Evolutionary conservation across 2,797 vertebrate species (phyloP).

Genomic region (Smutsia gigantea): DNA sequence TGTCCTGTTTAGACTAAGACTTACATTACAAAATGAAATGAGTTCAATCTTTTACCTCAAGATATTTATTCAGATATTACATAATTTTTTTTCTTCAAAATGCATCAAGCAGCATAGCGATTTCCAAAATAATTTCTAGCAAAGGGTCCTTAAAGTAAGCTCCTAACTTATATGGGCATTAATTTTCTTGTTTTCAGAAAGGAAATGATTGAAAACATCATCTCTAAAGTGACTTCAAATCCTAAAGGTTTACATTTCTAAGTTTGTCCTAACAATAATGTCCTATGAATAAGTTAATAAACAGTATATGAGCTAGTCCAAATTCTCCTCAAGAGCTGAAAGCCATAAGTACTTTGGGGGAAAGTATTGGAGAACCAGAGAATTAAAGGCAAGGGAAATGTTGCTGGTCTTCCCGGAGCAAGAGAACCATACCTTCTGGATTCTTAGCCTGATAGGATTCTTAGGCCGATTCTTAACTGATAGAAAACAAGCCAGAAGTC

Average conservation of each 20-base stretch:
- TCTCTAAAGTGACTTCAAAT: constrained; percentile 26
- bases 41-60: not conserved
- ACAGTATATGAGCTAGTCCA: not conserved
- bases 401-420: not conserved
- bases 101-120: not conserved
- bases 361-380: not conserved
- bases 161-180: not conserved
- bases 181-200: constrained; percentile 11
- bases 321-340: constrained; percentile 40
- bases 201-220: constrained; percentile 33
- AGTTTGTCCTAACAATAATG: not conserved
- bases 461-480: not conserved
- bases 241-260: not conserved
- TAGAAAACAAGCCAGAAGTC: not conserved
- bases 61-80: not conserved
- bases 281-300: not conserved
- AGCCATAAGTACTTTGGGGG: constrained; percentile 6
- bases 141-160: not conserved
- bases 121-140: constrained; percentile 30
- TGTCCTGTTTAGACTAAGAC: constrained; percentile 2
- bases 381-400: constrained; percentile 50
- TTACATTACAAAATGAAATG: not conserved
- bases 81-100: constrained; percentile 36
- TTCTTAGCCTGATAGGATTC: not conserved
- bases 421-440: not conserved